Evolutionary conservation across 2,888 invertebrate genomes (phyloP).

Genomic region (Lymantria dispar): DNA sequence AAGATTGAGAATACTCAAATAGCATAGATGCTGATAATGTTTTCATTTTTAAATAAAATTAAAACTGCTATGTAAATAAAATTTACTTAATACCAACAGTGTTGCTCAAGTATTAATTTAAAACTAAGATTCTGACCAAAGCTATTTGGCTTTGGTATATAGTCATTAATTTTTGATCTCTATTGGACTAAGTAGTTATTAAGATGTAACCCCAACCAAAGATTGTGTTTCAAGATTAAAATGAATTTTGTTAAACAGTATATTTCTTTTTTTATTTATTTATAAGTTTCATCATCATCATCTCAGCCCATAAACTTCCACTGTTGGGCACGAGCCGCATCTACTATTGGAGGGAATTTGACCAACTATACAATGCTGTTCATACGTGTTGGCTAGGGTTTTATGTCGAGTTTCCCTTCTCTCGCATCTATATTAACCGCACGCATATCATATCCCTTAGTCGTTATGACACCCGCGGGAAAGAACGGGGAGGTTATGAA

Average conservation of each 20-base stretch:
- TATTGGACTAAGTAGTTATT: conserved; percentile 55
- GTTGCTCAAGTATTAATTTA: conserved; percentile 60
- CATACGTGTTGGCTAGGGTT: too few relatives aligned
- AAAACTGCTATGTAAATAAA: conserved; percentile 29
- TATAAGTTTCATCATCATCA: too few relatives aligned
- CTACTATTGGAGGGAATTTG: too few relatives aligned
- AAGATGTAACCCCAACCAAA: conserved; percentile 60
- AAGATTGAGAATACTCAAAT: neutral
- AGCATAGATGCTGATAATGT: neutral
- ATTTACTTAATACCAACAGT: conserved; percentile 32
- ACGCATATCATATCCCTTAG: too few relatives aligned
- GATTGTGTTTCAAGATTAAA: conserved; percentile 53
- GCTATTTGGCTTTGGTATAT: conserved; percentile 33
- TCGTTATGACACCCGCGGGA: too few relatives aligned
- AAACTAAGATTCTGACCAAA: conserved; percentile 37
- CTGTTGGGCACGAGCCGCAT: too few relatives aligned
- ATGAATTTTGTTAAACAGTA: conserved; percentile 20
- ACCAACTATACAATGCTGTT: too few relatives aligned
- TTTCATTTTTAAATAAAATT: neutral
- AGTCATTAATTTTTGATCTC: conserved; percentile 65
- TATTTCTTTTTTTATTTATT: neutral
- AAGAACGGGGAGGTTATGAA: too few relatives aligned
- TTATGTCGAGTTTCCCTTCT: too few relatives aligned
- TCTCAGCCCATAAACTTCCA: too few relatives aligned
- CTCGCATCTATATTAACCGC: too few relatives aligned